A percentile compares a stretch with the other conserved stretches of the same genome.
Evolutionary conservation across 1,140 invertebrate genomes (phyloP).

Genomic region (Brachionus calyciflorus): DNA sequence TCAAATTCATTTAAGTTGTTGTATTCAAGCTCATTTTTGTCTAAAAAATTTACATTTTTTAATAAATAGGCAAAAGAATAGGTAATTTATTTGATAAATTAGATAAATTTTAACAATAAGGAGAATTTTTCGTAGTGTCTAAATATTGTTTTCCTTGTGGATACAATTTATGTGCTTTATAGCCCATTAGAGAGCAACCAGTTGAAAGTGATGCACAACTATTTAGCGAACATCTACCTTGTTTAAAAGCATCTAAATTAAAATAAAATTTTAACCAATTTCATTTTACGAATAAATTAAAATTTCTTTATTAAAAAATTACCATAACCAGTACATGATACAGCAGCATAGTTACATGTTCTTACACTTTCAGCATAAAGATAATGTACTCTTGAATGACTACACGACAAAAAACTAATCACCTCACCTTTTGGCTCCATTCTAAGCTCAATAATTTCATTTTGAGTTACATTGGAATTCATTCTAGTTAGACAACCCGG

Average conservation of each 20-base stretch:
- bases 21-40: too few species aligned
- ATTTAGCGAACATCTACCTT: not conserved
- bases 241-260: not conserved
- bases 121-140: not conserved
- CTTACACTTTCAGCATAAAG: not conserved
- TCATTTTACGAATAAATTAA: too few species aligned
- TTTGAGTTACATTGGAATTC: not conserved
- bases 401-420: not conserved
- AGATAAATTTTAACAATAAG: slow-evolving; percentile 8
- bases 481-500: slow-evolving; percentile 38
- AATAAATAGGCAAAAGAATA: too few species aligned
- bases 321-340: not conserved
- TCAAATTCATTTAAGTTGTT: too few species aligned
- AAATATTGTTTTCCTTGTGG: not conserved
- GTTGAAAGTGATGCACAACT: not conserved
- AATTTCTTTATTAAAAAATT: not conserved
- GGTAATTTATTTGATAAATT: too few species aligned
- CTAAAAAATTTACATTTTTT: too few species aligned
- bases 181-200: not conserved
- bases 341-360: not conserved
- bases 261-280: not conserved
- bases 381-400: not conserved
- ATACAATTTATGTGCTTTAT: slow-evolving; percentile 3
- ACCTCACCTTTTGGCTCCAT: not conserved
- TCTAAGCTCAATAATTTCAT: not conserved